A percentile compares a stretch with the other conserved stretches of the same genome.
These are phyloP conservation scores for Mantis religiosa DNA, from an alignment of 2,888 invertebrate species.

Conservation along the genomic window DNA sequence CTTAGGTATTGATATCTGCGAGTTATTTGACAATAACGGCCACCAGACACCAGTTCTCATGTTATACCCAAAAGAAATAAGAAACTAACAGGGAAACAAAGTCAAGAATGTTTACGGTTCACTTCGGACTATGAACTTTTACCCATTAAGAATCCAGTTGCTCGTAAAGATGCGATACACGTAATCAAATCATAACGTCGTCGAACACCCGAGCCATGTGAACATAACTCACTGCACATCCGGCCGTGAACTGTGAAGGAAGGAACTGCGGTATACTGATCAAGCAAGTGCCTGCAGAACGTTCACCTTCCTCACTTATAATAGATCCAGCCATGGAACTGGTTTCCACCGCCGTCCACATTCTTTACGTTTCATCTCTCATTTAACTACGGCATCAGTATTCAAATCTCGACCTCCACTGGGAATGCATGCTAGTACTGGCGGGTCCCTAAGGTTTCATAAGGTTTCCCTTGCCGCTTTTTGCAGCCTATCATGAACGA, in stretches of 20 bases:
- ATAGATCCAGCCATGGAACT: not conserved
- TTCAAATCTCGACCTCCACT: not conserved
- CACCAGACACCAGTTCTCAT: too few species aligned
- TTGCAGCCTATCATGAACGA: too few species aligned
- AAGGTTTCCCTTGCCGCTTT: too few species aligned
- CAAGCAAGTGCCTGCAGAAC: not conserved
- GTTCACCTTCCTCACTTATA: not conserved
- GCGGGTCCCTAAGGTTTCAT: not conserved
- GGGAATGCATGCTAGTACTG: not conserved
- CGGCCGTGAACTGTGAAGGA: not conserved
- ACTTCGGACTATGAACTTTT: not conserved
- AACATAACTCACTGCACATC: not conserved
- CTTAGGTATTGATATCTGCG: too few species aligned
- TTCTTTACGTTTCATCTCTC: not conserved
- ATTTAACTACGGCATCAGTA: not conserved
- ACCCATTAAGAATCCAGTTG: not conserved
- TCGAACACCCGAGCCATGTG: not conserved
- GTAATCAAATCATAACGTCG: not conserved
- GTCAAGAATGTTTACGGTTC: too few species aligned
- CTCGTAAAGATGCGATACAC: not conserved
- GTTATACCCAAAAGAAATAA: too few species aligned
- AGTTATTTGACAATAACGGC: too few species aligned
- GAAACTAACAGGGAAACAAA: not conserved
- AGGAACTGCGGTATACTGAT: conserved; percentile 5
- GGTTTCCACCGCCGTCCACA: not conserved